Percentiles rank a stretch among this genome's conserved stretches.
Evolutionary conservation across 1,140 invertebrate species (phyloP).

Genomic region (Drosophila eugracilis): DNA sequence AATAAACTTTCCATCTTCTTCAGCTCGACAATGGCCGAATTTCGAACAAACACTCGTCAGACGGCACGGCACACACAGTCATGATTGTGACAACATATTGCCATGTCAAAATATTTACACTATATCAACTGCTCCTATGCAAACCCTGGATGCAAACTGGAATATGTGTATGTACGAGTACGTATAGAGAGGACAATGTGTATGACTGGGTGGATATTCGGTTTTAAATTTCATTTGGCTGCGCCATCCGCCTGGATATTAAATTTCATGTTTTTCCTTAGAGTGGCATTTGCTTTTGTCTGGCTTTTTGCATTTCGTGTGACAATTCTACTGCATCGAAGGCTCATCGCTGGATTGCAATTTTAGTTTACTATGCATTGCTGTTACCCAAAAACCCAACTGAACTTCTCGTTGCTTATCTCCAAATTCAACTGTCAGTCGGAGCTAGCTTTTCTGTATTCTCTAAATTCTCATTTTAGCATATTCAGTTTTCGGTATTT

Average conservation of each 20-base stretch:
- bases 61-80: slow-evolving; percentile 27
- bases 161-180: background rate
- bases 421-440: slow-evolving; percentile 47
- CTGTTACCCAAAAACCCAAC: slow-evolving; percentile 1
- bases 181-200: slow-evolving; percentile 23
- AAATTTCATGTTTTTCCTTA: slow-evolving; percentile 68
- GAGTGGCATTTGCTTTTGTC: slow-evolving; percentile 56
- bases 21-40: slow-evolving; percentile 35
- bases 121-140: slow-evolving; percentile 59
- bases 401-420: slow-evolving; percentile 45
- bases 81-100: slow-evolving; percentile 66
- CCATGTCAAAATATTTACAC: slow-evolving; percentile 81
- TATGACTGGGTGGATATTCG: slow-evolving; percentile 54
- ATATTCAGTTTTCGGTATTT: background rate
- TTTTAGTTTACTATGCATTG: slow-evolving; percentile 28
- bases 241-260: slow-evolving; percentile 59
- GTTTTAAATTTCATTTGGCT: slow-evolving; percentile 74
- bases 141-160: slow-evolving; percentile 5
- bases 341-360: slow-evolving; percentile 45
- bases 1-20: slow-evolving; percentile 57
- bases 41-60: slow-evolving; percentile 37
- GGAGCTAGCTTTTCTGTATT: slow-evolving; percentile 3
- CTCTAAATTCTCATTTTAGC: background rate
- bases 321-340: slow-evolving; percentile 50
- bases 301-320: slow-evolving; percentile 35